phyloP scores from a whole-genome alignment of 2,113 vertebrate species.

The Solea solea region DNA sequence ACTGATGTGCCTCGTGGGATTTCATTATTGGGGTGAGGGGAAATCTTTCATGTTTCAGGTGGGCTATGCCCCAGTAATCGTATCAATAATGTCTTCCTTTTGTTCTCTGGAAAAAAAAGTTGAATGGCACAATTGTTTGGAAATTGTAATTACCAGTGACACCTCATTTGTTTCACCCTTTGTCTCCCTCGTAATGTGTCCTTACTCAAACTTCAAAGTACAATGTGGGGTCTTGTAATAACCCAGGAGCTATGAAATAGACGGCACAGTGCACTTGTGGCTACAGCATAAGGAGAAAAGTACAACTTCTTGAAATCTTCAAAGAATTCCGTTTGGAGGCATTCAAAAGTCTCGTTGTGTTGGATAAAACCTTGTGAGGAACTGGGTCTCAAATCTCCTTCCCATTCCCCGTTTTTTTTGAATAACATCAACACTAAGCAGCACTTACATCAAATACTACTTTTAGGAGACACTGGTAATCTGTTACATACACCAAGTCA shows the following conservation, averaged over 20 bases:
- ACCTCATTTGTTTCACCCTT: slow-evolving; percentile 62
- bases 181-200: slow-evolving; percentile 65
- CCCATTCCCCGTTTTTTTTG: slow-evolving; percentile 60
- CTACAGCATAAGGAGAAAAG: slow-evolving; percentile 35
- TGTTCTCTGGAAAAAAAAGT: slow-evolving; percentile 73
- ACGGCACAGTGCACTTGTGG: slow-evolving; percentile 46
- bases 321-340: slow-evolving; percentile 57
- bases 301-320: slow-evolving; percentile 72
- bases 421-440: slow-evolving; percentile 71
- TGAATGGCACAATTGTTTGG: slow-evolving; percentile 69
- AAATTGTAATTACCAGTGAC: slow-evolving; percentile 78
- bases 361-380: slow-evolving; percentile 53
- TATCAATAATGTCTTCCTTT: slow-evolving; percentile 80
- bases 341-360: slow-evolving; percentile 70
- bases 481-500: slow-evolving; percentile 68
- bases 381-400: slow-evolving; percentile 60
- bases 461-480: slow-evolving; percentile 73
- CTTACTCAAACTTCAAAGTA: slow-evolving; percentile 73
- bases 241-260: slow-evolving; percentile 64
- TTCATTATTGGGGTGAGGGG: slow-evolving; percentile 67
- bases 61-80: slow-evolving; percentile 78
- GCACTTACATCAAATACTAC: slow-evolving; percentile 63
- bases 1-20: slow-evolving; percentile 81
- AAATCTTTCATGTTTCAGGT: slow-evolving; percentile 80
- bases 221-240: slow-evolving; percentile 55